Evolutionary conservation across 2,113 vertebrate species (phyloP).

Genomic region (Orthonyx spaldingii): DNA sequence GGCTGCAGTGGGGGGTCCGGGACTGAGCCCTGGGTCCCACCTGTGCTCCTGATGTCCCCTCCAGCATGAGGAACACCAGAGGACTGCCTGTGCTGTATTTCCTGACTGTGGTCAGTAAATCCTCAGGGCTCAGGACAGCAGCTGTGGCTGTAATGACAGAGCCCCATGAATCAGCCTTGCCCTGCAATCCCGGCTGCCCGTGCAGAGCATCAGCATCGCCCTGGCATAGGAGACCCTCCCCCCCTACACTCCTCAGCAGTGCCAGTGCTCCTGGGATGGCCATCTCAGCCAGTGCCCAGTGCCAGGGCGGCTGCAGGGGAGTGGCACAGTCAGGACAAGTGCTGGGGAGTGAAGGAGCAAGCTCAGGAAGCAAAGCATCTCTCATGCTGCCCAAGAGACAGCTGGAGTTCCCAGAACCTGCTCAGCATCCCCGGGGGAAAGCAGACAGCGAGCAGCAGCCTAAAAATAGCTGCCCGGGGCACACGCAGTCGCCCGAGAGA

Average conservation of each 20-base stretch:
- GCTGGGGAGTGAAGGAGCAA: not conserved
- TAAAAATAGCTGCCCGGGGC: conserved; percentile 51
- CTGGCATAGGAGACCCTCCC: not conserved
- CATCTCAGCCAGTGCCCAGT: accelerated
- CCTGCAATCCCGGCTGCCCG: not conserved
- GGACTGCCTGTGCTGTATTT: not conserved
- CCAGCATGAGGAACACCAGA: accelerated
- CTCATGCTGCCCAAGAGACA: not conserved
- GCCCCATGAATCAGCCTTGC: not conserved
- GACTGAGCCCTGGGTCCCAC: not conserved
- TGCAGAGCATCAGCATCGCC: not conserved
- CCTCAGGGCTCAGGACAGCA: not conserved
- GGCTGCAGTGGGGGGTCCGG: not conserved
- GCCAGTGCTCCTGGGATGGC: not conserved
- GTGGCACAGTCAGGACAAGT: not conserved
- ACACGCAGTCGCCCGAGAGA: not conserved
- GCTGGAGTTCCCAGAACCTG: conserved; percentile 55
- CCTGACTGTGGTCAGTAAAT: not conserved
- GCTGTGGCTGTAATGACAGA: not conserved
- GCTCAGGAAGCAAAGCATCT: not conserved
- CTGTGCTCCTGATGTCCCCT: not conserved
- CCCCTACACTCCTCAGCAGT: not conserved
- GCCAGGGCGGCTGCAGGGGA: not conserved
- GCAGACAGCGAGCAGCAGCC: not conserved
- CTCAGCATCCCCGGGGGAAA: conserved; percentile 30